A percentile compares a stretch with the other conserved stretches of the same genome.
Evolutionary conservation across 2,113 vertebrate genomes (phyloP).

Genomic region (Pionites leucogaster): DNA sequence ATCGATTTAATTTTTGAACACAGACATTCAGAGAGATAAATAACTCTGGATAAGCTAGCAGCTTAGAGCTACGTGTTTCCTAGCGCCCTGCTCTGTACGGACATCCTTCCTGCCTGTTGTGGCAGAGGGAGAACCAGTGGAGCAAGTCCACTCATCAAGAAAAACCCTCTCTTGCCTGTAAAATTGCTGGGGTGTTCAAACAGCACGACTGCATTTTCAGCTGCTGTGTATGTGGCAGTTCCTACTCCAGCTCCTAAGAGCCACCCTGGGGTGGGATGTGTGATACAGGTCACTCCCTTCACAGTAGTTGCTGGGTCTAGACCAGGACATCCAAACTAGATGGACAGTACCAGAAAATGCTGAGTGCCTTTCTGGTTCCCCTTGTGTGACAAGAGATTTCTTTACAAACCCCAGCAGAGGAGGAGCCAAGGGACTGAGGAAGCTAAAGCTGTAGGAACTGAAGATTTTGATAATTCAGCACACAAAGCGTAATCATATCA

Average conservation of each 20-base stretch:
- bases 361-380: neutral
- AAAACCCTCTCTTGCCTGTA: neutral
- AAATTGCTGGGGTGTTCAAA: neutral
- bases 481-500: neutral
- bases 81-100: neutral
- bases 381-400: neutral
- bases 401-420: neutral
- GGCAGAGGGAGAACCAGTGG: neutral
- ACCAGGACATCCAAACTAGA: neutral
- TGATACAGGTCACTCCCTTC: neutral
- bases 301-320: neutral
- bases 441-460: neutral
- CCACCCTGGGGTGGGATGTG: rapidly evolving
- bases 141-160: neutral
- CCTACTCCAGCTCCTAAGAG: neutral
- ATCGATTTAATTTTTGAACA: neutral
- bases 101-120: no score
- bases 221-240: neutral
- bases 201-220: rapidly evolving
- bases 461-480: neutral
- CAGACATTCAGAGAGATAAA: neutral
- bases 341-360: neutral
- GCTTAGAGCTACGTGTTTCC: neutral
- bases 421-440: neutral
- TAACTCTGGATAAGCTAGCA: neutral